These are phyloP conservation scores for Xylota sylvarum DNA, from an alignment of 2,888 invertebrate genomes.

Conservation along the genomic window DNA sequence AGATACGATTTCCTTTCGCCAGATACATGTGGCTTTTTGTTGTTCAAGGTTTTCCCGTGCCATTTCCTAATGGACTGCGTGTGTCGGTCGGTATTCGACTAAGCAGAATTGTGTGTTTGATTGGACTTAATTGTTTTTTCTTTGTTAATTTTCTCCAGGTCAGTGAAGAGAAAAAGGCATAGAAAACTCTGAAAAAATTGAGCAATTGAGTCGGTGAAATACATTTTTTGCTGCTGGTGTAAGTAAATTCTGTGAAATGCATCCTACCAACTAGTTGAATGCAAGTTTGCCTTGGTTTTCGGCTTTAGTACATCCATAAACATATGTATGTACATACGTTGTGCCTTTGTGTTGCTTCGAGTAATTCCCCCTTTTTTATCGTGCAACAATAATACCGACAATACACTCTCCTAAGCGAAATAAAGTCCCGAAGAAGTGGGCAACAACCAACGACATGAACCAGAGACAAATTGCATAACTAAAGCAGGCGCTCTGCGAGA, in stretches of 20 bases:
- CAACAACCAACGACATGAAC: conserved; percentile 23
- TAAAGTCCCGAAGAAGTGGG: conserved; percentile 15
- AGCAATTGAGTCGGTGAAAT: conserved; percentile 25
- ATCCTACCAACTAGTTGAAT: conserved; percentile 36
- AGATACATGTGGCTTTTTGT: conserved; percentile 22
- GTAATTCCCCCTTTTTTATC: conserved; percentile 11
- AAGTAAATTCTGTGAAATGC: conserved; percentile 19
- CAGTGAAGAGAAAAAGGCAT: conserved; percentile 44
- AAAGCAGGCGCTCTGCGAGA: not conserved
- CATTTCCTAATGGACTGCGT: conserved; percentile 55
- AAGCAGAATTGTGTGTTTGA: not conserved
- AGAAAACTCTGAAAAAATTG: conserved; percentile 30
- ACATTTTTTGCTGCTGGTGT: conserved; percentile 5
- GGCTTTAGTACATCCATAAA: conserved; percentile 7
- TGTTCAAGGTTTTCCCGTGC: conserved; percentile 61
- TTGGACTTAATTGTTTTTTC: conserved; percentile 52
- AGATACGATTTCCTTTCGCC: conserved; percentile 29
- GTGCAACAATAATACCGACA: conserved; percentile 13
- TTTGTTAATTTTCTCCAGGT: conserved; percentile 36
- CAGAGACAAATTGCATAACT: conserved; percentile 61
- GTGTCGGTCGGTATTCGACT: not conserved
- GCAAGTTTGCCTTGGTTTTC: conserved; percentile 18
- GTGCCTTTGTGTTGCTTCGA: conserved; percentile 20
- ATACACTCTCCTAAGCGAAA: not conserved
- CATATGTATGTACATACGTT: no score